Base-by-base conservation (phyloP, 2,888 invertebrate species). In the Ennomos fuscantarius region DNA sequence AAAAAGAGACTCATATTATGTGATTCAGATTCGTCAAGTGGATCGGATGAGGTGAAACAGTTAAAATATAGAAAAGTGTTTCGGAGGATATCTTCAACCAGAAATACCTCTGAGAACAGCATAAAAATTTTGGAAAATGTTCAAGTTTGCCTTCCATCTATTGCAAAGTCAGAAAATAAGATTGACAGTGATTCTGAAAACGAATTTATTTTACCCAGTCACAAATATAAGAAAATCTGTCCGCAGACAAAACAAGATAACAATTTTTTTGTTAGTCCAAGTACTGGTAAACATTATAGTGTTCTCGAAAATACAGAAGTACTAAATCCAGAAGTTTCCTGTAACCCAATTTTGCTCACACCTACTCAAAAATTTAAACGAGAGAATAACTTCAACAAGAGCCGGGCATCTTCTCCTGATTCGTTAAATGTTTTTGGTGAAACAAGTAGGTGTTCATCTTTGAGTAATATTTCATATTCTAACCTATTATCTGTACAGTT, bases 391-490 rank as follows among this genome's bases (percentile, higher is more conserved):
- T 35, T 35, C 35, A 35, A 35, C 35, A 35, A 35, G 35, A 35
- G 35, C 44, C 44, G 44, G 24, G 44, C 32, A 32, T 44, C 44
- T 31, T 44, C 44, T 31, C 44, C 44, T 44, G 44, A 44, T 44
- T 44, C 44, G 13, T 44, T 44, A 31, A 44, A 35, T 35, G 35
- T 35, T 35, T 35, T 35, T 35, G 35, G 35, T 35, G 33, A 15
- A 39, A 40, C 15, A 39, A 49, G 49, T 37, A 40, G 40, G 37
- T 49, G 49, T 40, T 40, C 49, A 13, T 49, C 49, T 39, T 49
- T 40, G 13, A 49, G 40, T 40, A 49, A 49, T 49, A 49, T 49
- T 39, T 49, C 49, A 40, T 49, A 40, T 49, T 49, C 49, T 40
- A 49, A 49, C 49, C 37, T 40, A 32, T 39, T 49, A 37, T 37